Percentiles rank a stretch among this genome's conserved stretches.
Evolutionary conservation across 2,113 vertebrate species (phyloP).

Genomic region (Heteronetta atricapilla): DNA sequence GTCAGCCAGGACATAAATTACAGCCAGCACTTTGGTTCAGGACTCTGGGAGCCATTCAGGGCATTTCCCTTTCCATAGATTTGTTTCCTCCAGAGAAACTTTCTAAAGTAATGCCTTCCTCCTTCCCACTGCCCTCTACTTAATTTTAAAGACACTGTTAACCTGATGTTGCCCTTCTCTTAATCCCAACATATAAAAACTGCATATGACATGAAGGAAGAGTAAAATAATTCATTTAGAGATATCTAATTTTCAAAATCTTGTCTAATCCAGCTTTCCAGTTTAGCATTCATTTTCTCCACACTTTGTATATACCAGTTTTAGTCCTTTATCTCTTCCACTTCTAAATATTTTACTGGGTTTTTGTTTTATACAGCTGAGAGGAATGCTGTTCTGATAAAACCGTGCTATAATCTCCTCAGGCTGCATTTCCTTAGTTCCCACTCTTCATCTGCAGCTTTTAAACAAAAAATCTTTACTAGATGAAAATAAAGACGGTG

Average conservation of each 20-base stretch:
- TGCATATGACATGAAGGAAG: neutral
- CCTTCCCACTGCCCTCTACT: slow-evolving; percentile 10
- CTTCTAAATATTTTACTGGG: slow-evolving; percentile 59
- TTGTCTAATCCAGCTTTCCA: neutral
- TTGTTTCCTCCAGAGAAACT: slow-evolving; percentile 43
- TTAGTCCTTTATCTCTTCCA: slow-evolving; percentile 55
- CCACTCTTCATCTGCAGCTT: slow-evolving; percentile 68
- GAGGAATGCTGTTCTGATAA: slow-evolving; percentile 51
- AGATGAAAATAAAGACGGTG: slow-evolving; percentile 75
- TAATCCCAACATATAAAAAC: neutral
- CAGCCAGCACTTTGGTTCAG: neutral
- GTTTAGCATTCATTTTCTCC: slow-evolving; percentile 17
- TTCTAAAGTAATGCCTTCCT: slow-evolving; percentile 48
- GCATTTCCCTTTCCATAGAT: slow-evolving; percentile 56
- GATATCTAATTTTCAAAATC: slow-evolving; percentile 43
- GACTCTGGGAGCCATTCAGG: slow-evolving; percentile 39
- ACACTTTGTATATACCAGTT: slow-evolving; percentile 32
- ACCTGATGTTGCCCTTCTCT: slow-evolving; percentile 28
- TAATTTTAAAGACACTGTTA: slow-evolving; percentile 25
- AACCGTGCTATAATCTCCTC: slow-evolving; percentile 31
- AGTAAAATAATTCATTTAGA: slow-evolving; percentile 53
- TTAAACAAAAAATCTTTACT: slow-evolving; percentile 78
- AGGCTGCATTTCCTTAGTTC: slow-evolving; percentile 48
- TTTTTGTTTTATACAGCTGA: slow-evolving; percentile 58
- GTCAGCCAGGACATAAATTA: slow-evolving; percentile 26